Conservation (phyloP, 2,113 vertebrate genomes). For the Spermophilus dauricus region DNA sequence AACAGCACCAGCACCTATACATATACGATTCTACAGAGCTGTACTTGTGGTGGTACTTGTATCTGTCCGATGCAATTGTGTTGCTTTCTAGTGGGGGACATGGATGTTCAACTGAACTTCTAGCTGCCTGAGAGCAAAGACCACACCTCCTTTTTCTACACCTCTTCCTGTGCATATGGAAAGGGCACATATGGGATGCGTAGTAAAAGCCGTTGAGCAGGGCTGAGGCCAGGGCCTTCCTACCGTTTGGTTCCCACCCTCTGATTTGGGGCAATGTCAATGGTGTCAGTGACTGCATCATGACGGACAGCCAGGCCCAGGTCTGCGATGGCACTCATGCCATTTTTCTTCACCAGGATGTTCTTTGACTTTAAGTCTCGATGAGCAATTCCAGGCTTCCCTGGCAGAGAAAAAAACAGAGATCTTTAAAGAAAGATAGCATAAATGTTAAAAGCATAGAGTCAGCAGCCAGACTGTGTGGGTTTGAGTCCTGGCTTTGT, state of each 20-base stretch:
- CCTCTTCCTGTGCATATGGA: not conserved
- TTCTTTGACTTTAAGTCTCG: constrained; percentile 99
- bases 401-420: constrained; percentile 84
- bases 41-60: not conserved
- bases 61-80: not conserved
- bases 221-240: not conserved
- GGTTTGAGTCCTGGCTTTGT: not conserved
- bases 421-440: not conserved
- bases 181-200: not conserved
- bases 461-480: not conserved
- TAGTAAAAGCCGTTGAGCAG: not conserved
- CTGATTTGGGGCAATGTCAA: constrained; percentile 98
- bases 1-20: not conserved
- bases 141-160: not conserved
- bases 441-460: not conserved
- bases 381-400: constrained; percentile 98
- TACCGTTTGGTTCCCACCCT: constrained; percentile 99
- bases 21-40: not conserved
- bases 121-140: not conserved
- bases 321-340: constrained; percentile 97
- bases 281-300: constrained; percentile 97
- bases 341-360: constrained; percentile 98
- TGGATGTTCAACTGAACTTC: not conserved
- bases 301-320: constrained; percentile 98
- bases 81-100: not conserved